A percentile compares a stretch with the other conserved stretches of the same genome.
These are phyloP conservation scores for Trachelipus rathkii DNA, from an alignment of 1,140 invertebrate genomes.

Conservation along the genomic window DNA sequence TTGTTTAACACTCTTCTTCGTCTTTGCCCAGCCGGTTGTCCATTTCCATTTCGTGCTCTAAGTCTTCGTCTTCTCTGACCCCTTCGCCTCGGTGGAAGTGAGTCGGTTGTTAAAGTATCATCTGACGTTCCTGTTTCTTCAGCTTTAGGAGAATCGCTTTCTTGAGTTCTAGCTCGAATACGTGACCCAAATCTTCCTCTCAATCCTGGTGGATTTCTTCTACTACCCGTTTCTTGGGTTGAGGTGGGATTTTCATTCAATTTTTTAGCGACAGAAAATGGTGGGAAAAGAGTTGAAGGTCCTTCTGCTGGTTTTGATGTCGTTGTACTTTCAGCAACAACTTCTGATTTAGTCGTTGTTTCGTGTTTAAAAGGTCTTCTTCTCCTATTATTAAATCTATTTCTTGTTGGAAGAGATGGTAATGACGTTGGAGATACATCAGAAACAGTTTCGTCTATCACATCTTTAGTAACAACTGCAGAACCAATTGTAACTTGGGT, in stretches of 20 bases:
- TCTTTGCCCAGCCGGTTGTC: neutral
- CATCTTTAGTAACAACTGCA: too few relatives aligned
- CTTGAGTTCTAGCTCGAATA: neutral
- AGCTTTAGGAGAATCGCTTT: neutral
- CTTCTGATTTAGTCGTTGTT: neutral
- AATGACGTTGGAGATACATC: neutral
- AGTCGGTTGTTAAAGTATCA: neutral
- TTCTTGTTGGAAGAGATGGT: neutral
- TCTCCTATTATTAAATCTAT: neutral
- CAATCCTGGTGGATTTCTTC: neutral
- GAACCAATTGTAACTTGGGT: neutral
- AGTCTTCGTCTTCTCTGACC: neutral
- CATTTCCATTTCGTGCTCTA: neutral
- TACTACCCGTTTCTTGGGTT: neutral
- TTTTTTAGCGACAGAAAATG: neutral
- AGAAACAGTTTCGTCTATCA: too few relatives aligned
- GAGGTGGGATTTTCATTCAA: neutral
- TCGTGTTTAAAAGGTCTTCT: neutral
- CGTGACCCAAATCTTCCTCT: neutral
- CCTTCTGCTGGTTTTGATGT: neutral
- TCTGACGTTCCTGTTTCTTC: neutral
- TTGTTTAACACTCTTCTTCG: neutral
- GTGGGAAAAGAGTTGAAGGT: neutral
- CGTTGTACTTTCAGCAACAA: neutral
- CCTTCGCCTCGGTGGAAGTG: neutral